Base-by-base conservation (phyloP, 2,113 vertebrate genomes). In the Pandion haliaetus region DNA sequence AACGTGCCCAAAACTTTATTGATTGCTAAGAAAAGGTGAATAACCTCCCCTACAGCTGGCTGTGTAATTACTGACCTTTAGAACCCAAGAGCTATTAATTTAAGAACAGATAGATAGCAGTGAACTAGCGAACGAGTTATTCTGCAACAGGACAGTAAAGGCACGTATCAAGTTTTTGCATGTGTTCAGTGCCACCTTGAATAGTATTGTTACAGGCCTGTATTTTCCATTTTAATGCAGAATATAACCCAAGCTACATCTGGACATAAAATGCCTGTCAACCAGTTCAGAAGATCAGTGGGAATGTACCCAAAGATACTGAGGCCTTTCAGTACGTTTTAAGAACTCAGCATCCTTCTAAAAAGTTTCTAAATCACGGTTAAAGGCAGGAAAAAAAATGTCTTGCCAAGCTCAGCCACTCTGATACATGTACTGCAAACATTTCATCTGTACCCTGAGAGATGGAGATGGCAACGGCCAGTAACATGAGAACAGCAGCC, bases 11-110 rank as follows among this genome's bases (percentile, higher is more conserved):
- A 96, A 97, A 96, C 62, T 93, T 96, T 96, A 97, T 96, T 96
- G 96, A 97, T 96, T 93, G 95, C 96, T 96, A 93, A 95, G 96
- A 94, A 96, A 96, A 97, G 96, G 96, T 97, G 96, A 95, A 69
- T 90, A 95, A 96, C 90, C 95, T 57, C 70, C 66, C 38, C 78
- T 72, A 72, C 3, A 8, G 61, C 87, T 96, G 90, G 86, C 93
- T 96, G 70, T 96, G 93, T 96, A 97, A 96, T 96, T 96, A 94
- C 91, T 96, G 92, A 96, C 95, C 95, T 96, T 90, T 94, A 93
- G 84, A 95, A 93, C 93, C 86, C 71, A 49, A 85, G 58, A 94
- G 95, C 82, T 90, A 94, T 96, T 96, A 95, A 96, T 97, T 96
- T 93, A 95, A 96, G 85, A 94, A 80, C 57, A 92, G 95, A 90